These are phyloP conservation scores for Sarcophilus harrisii DNA, from an alignment of 2,797 vertebrate species.

Conservation along the genomic window DNA sequence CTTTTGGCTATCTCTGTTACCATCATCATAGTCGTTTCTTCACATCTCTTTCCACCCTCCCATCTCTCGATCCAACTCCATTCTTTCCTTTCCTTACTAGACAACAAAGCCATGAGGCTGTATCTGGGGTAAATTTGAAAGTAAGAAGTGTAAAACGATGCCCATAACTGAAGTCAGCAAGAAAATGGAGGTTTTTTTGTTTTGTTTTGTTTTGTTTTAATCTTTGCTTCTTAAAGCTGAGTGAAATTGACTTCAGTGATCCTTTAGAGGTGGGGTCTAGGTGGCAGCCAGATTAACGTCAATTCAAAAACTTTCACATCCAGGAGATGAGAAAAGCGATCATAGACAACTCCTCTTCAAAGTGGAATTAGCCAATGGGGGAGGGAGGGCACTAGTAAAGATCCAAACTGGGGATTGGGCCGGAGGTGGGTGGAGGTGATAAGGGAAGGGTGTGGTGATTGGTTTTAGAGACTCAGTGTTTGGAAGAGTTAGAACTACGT, in stretches of 20 bases:
- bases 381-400: not conserved
- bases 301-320: not conserved
- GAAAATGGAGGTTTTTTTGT: not conserved
- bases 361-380: not conserved
- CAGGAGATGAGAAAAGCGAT: not conserved
- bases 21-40: not conserved
- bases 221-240: not conserved
- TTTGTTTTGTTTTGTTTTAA: not conserved
- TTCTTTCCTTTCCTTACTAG: not conserved
- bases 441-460: not conserved
- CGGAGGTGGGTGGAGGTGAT: not conserved
- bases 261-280: slow-evolving; percentile 9
- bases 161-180: not conserved
- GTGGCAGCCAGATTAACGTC: slow-evolving; percentile 2
- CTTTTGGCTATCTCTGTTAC: not conserved
- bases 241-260: not conserved
- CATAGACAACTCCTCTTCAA: not conserved
- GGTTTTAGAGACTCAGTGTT: not conserved
- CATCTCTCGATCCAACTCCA: not conserved
- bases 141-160: slow-evolving; percentile 35
- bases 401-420: not conserved
- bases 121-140: slow-evolving; percentile 9
- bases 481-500: not conserved
- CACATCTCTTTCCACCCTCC: not conserved
- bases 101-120: not conserved